These are phyloP conservation scores for Axis porcinus DNA, from an alignment of 2,113 vertebrate genomes.

Conservation along the genomic window DNA sequence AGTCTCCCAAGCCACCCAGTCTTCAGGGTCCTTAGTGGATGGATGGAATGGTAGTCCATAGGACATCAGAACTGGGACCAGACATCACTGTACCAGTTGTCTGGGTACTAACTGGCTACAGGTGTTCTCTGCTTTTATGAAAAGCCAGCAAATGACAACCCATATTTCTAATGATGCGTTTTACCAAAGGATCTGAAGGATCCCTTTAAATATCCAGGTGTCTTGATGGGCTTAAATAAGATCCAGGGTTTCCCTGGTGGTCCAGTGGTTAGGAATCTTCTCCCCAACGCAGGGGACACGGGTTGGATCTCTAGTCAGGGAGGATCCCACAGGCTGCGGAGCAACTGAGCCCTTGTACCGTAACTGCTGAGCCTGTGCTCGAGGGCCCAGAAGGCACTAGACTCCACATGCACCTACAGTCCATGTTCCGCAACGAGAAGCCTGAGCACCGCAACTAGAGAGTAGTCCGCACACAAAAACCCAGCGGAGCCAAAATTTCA, in stretches of 20 bases:
- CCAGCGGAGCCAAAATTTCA: neutral
- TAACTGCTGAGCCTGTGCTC: neutral
- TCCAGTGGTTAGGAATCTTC: neutral
- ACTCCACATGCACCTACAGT: neutral
- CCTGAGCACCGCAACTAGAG: neutral
- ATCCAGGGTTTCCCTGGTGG: neutral
- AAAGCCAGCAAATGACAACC: neutral
- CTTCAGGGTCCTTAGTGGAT: neutral
- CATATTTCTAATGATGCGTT: neutral
- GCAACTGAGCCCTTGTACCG: neutral
- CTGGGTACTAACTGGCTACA: neutral
- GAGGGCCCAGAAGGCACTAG: neutral
- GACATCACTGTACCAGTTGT: neutral
- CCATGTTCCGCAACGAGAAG: fast-evolving
- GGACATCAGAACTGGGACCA: neutral
- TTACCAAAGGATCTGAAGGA: neutral
- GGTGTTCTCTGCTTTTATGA: neutral
- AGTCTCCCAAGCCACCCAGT: fast-evolving
- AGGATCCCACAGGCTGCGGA: neutral
- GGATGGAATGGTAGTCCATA: no score
- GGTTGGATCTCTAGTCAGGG: neutral
- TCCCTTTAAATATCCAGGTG: neutral
- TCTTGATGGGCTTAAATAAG: neutral
- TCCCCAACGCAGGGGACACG: fast-evolving
- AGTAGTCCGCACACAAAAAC: neutral